Conservation (phyloP, 1,140 invertebrate genomes). For the Aphelenchoides avenae region DNA sequence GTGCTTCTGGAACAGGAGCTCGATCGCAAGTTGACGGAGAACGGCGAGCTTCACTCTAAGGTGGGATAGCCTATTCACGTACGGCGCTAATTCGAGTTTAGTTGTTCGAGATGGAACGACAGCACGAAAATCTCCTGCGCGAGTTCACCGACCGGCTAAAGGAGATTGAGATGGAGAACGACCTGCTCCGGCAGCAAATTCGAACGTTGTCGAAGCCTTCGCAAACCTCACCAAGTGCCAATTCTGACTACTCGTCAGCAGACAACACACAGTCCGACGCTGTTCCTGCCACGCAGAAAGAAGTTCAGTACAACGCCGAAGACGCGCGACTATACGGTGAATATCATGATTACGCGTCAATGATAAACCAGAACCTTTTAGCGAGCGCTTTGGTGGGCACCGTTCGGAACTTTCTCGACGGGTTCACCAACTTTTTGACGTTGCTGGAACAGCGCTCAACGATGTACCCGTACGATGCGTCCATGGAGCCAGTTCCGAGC, state of each 20-base stretch:
- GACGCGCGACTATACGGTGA: not conserved
- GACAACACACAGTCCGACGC: too few relatives aligned
- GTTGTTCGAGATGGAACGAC: slow-evolving; percentile 39
- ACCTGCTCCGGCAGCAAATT: not conserved
- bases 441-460: not conserved
- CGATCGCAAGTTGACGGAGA: slow-evolving; percentile 40
- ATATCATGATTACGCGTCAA: too few relatives aligned
- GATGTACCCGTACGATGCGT: slow-evolving; percentile 11
- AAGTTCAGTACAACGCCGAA: too few relatives aligned
- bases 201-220: not conserved
- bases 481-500: slow-evolving; percentile 4
- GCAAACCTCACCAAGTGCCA: too few relatives aligned
- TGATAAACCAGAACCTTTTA: too few relatives aligned
- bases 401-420: not conserved
- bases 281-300: too few relatives aligned
- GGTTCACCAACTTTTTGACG: not conserved
- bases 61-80: slow-evolving; percentile 5
- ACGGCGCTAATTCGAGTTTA: slow-evolving; percentile 9
- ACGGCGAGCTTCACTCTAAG: slow-evolving; percentile 41
- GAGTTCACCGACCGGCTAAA: slow-evolving; percentile 26
- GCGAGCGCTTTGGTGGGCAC: too few relatives aligned
- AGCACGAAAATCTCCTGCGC: slow-evolving; percentile 22
- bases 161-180: slow-evolving; percentile 33
- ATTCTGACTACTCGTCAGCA: too few relatives aligned
- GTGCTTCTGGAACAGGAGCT: slow-evolving; percentile 41